Conservation (phyloP, 2,797 vertebrate species). For the Eleutherodactylus coqui region DNA sequence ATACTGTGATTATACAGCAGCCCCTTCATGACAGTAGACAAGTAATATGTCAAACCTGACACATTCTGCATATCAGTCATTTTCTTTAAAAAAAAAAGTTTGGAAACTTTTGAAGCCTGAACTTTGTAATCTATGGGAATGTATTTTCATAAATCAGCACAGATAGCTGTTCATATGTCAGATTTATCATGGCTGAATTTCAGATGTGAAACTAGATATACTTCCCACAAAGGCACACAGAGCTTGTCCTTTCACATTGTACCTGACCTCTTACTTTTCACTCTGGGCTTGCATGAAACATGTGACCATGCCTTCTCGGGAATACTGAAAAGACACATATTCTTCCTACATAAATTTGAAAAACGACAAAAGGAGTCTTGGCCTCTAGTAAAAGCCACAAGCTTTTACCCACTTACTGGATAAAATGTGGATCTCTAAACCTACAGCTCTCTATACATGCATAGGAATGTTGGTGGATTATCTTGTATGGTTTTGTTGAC, state of each 20-base stretch:
- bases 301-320: conserved; percentile 28
- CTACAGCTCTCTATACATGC: not conserved
- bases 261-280: conserved; percentile 71
- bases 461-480: not conserved
- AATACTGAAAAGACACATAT: not conserved
- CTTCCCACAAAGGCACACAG: conserved; percentile 69
- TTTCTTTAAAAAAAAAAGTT: conserved; percentile 63
- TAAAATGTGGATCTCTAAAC: not conserved
- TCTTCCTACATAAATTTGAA: not conserved
- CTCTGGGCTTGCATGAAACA: conserved; percentile 58
- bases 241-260: conserved; percentile 75
- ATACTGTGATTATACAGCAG: conserved; percentile 21
- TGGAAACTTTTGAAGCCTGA: conserved; percentile 75
- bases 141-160: conserved; percentile 79
- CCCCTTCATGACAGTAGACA: conserved; percentile 32
- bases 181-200: conserved; percentile 78
- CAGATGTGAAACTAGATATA: conserved; percentile 76
- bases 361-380: not conserved
- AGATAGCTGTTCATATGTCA: conserved; percentile 76
- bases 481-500: not conserved
- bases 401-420: not conserved
- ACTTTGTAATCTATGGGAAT: conserved; percentile 71
- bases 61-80: conserved; percentile 21
- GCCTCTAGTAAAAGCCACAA: not conserved
- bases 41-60: conserved; percentile 25